Percentiles rank a stretch among this genome's conserved stretches.
phyloP scores from a whole-genome alignment of 2,888 invertebrate species.

The Apoda limacodes region DNA sequence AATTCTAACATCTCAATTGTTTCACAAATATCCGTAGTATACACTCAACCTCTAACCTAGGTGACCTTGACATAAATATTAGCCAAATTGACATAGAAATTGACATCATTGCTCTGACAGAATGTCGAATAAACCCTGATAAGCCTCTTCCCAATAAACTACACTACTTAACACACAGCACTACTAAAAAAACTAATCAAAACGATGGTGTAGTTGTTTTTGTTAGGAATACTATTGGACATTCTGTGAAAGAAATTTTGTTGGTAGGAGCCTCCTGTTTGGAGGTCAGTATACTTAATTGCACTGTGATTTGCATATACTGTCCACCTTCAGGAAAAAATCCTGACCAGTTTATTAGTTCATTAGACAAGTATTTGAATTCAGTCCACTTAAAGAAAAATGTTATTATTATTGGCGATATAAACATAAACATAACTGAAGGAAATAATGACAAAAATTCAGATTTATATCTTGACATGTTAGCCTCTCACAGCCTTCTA shows the following conservation, averaged over 20 bases:
- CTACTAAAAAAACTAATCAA: constrained; percentile 8
- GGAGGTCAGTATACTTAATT: neutral
- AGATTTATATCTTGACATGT: constrained; percentile 8
- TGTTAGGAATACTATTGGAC: constrained; percentile 4
- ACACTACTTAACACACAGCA: constrained; percentile 3
- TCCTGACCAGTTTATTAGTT: constrained; percentile 2
- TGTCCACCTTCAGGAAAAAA: constrained; percentile 6
- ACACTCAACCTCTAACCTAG: no score
- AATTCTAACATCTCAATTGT: no score
- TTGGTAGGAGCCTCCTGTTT: constrained; percentile 1
- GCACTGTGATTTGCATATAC: constrained; percentile 5
- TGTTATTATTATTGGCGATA: constrained; percentile 12
- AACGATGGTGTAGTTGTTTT: constrained; percentile 13
- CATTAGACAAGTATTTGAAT: constrained; percentile 1
- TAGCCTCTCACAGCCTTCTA: constrained; percentile 6
- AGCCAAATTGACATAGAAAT: no score
- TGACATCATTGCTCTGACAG: constrained; percentile 13
- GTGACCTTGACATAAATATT: no score
- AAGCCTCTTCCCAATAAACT: constrained; percentile 4
- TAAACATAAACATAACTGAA: constrained; percentile 6
- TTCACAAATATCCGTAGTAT: no score
- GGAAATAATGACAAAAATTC: constrained; percentile 1
- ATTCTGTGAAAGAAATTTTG: constrained; percentile 2
- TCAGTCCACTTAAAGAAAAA: constrained; percentile 2
- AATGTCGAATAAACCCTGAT: constrained; percentile 10